These are phyloP conservation scores for Microplitis mediator DNA, from an alignment of 1,140 invertebrate species.

Conservation along the genomic window DNA sequence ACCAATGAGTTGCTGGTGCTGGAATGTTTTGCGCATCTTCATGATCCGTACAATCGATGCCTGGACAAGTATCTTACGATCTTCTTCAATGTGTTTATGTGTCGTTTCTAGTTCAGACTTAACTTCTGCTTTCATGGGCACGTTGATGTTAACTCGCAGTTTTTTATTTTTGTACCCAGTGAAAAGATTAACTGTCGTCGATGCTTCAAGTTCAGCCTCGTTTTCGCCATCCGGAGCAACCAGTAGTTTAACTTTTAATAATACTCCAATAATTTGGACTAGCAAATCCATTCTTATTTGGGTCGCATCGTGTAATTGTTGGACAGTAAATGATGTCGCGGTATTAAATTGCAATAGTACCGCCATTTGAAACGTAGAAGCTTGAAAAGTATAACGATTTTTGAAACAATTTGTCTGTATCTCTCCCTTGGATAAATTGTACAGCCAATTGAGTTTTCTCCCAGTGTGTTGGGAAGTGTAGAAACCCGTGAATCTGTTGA, in stretches of 20 bases:
- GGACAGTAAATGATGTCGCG: constrained; percentile 81
- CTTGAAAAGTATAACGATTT: constrained; percentile 86
- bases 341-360: constrained; percentile 96
- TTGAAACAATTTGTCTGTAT: constrained; percentile 95
- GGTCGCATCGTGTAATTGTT: constrained; percentile 86
- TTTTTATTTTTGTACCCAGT: constrained; percentile 95
- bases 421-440: constrained; percentile 98
- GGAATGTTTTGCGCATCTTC: constrained; percentile 97
- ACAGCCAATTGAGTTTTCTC: constrained; percentile 96
- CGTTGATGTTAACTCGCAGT: constrained; percentile 96
- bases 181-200: constrained; percentile 79
- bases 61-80: constrained; percentile 95
- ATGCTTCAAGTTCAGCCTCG: constrained; percentile 74
- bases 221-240: constrained; percentile 71
- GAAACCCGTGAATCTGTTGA: constrained; percentile 93
- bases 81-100: constrained; percentile 98
- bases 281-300: constrained; percentile 87
- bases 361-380: constrained; percentile 98
- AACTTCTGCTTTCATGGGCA: constrained; percentile 96
- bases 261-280: constrained; percentile 84
- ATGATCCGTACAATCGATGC: constrained; percentile 99
- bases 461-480: constrained; percentile 96
- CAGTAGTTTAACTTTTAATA: constrained; percentile 92
- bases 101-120: constrained; percentile 97
- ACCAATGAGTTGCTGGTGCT: constrained; percentile 94